Percentiles rank a stretch among this genome's conserved stretches.
These are phyloP conservation scores for Pristionchus pacificus DNA, from an alignment of 1,140 invertebrate genomes.

Conservation along the genomic window DNA sequence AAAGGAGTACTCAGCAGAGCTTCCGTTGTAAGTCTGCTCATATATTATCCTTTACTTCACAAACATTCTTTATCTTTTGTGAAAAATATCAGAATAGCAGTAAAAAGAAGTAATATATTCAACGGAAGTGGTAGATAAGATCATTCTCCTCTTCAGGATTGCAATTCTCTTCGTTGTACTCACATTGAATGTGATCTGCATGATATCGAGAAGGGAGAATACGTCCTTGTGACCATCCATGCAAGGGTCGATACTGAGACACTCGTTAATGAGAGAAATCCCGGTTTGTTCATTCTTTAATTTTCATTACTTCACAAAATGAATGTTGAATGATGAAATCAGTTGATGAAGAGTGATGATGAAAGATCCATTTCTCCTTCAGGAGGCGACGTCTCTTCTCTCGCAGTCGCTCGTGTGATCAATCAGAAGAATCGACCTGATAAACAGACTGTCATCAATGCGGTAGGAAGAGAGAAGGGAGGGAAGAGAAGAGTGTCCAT, in stretches of 20 bases:
- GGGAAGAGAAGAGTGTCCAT: too few species aligned
- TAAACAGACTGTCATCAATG: constrained; percentile 26
- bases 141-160: constrained; percentile 41
- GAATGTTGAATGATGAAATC: too few species aligned
- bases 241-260: neutral
- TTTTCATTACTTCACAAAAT: too few species aligned
- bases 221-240: constrained; percentile 47
- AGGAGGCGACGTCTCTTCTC: constrained; percentile 51
- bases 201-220: constrained; percentile 50
- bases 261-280: constrained; percentile 49
- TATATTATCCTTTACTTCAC: too few species aligned
- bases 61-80: too few species aligned
- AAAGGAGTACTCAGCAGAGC: constrained; percentile 41
- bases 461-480: too few species aligned
- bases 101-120: too few species aligned
- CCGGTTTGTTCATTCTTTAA: too few species aligned
- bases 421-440: constrained; percentile 44
- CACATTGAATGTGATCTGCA: constrained; percentile 54
- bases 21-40: constrained; percentile 32
- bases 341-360: too few species aligned
- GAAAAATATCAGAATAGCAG: too few species aligned
- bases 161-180: constrained; percentile 48
- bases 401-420: constrained; percentile 50
- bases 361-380: too few species aligned
- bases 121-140: too few species aligned